Conservation (phyloP, 1,140 invertebrate species). For the Lordiphosa mommai region DNA sequence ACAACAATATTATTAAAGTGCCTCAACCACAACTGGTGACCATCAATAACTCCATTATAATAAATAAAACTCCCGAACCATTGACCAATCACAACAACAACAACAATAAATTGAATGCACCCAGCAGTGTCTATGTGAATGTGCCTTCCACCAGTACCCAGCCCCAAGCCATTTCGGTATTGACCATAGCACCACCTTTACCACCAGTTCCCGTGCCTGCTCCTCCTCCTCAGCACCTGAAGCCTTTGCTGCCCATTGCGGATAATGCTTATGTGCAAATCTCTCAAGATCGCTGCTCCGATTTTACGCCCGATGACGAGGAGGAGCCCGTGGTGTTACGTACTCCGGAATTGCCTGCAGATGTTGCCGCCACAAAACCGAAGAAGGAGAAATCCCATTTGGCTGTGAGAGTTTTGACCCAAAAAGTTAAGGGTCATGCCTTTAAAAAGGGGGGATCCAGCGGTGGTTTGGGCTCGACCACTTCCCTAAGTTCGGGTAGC, state of each 20-base stretch:
- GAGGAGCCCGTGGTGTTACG: conserved; percentile 77
- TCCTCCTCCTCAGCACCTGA: conserved; percentile 24
- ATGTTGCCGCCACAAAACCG: conserved; percentile 37
- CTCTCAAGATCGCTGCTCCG: conserved; percentile 74
- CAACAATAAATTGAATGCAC: conserved; percentile 23
- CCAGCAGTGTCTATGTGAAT: conserved; percentile 69
- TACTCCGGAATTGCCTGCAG: conserved; percentile 52
- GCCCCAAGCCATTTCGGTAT: conserved; percentile 14
- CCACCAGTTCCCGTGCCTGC: conserved; percentile 10
- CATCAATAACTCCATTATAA: conserved; percentile 78
- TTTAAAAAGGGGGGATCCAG: conserved; percentile 67
- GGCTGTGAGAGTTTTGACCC: conserved; percentile 69
- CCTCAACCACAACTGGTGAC: conserved; percentile 62
- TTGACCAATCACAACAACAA: conserved; percentile 32
- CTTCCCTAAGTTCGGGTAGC: conserved; percentile 59
- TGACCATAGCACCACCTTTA: conserved; percentile 12
- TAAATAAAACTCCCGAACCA: conserved; percentile 74
- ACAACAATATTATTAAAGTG: conserved; percentile 50
- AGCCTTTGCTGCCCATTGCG: conserved; percentile 68
- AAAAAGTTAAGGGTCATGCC: conserved; percentile 73
- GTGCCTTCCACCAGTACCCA: conserved; percentile 27
- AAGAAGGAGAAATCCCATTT: conserved; percentile 78
- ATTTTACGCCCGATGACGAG: conserved; percentile 76
- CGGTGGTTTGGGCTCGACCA: conserved; percentile 54
- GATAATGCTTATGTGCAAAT: conserved; percentile 79